Evolutionary conservation across 1,140 invertebrate genomes (phyloP).

Genomic region (Geopemphigus sp.): DNA sequence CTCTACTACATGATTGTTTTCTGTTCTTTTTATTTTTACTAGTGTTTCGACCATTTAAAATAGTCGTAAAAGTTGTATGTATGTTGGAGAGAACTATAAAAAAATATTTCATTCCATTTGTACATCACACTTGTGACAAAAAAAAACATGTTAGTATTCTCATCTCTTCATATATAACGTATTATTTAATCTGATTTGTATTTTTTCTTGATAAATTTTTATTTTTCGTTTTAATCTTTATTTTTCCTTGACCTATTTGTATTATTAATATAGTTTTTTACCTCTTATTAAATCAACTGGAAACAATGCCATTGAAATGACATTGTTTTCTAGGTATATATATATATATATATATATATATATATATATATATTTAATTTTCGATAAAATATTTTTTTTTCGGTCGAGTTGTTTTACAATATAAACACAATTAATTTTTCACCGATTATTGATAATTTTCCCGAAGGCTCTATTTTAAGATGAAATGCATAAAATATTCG

Average conservation of each 20-base stretch:
- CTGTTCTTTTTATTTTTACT: no score
- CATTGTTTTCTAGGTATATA: no score
- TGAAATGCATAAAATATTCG: no score
- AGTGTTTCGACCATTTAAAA: no score
- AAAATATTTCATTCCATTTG: no score
- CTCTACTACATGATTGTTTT: no score
- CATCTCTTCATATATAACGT: no score
- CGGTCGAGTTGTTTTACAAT: neutral
- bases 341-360: no score
- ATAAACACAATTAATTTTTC: neutral
- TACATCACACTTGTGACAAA: no score
- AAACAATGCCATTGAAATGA: neutral
- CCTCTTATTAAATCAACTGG: slow-evolving; percentile 21
- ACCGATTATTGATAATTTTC: neutral
- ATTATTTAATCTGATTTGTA: neutral
- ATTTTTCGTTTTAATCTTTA: slow-evolving; percentile 2
- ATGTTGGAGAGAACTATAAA: no score
- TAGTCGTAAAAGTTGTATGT: no score
- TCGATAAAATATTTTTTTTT: slow-evolving; percentile 3
- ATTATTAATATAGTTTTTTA: slow-evolving; percentile 1
- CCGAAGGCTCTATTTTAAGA: neutral
- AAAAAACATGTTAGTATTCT: no score
- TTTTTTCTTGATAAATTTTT: neutral
- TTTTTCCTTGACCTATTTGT: slow-evolving; percentile 35
- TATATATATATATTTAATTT: neutral